Evolutionary conservation across 1,140 invertebrate genomes (phyloP).

Genomic region (Brachionus rotundiformis): DNA sequence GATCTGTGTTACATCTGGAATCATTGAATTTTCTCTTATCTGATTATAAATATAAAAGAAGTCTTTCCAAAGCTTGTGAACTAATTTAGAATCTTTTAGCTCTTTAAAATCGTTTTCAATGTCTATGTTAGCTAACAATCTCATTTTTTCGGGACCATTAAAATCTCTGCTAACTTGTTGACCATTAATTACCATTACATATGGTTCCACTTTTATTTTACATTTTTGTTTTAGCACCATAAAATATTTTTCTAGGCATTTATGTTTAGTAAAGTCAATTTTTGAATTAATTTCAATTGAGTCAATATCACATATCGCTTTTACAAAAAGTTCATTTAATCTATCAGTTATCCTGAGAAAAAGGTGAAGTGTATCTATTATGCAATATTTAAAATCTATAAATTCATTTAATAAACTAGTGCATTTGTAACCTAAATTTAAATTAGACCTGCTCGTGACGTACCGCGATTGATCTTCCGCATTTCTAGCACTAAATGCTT

Average conservation of each 20-base stretch:
- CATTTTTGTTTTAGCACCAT: neutral
- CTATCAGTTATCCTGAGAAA: neutral
- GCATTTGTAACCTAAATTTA: neutral
- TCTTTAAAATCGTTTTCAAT: slow-evolving; percentile 20
- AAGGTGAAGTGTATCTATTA: neutral
- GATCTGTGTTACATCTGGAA: neutral
- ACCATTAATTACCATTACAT: neutral
- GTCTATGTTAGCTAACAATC: neutral
- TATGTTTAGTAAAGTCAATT: neutral
- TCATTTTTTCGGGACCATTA: neutral
- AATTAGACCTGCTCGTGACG: neutral
- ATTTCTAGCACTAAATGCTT: neutral
- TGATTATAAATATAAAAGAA: neutral
- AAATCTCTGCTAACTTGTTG: neutral
- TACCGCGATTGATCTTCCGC: neutral
- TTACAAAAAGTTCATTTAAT: neutral
- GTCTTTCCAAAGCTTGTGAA: neutral
- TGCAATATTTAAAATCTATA: neutral
- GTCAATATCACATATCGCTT: neutral
- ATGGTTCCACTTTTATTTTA: slow-evolving; percentile 31
- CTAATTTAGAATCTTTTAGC: neutral
- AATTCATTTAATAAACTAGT: neutral
- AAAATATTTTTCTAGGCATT: slow-evolving; percentile 18
- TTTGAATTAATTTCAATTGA: neutral
- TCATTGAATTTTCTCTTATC: neutral